Conservation (phyloP, 2,113 vertebrate genomes). For the Chloropsis cyanopogon region DNA sequence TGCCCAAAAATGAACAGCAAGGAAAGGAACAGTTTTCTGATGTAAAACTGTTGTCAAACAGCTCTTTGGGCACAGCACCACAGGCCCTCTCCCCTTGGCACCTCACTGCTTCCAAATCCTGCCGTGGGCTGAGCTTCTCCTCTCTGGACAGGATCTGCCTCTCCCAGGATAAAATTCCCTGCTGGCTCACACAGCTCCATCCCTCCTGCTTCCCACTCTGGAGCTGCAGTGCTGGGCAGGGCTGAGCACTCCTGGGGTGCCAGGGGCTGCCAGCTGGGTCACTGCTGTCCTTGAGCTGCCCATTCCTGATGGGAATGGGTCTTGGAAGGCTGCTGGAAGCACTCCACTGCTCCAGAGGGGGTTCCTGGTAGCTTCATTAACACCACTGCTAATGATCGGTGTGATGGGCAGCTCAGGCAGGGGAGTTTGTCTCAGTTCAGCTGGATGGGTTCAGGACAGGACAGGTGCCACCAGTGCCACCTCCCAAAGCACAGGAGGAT, state of each 20-base stretch:
- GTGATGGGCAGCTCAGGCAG: not conserved
- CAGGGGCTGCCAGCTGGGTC: not conserved
- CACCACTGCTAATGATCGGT: not conserved
- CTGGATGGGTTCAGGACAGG: not conserved
- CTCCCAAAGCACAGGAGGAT: not conserved
- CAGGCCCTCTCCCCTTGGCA: not conserved
- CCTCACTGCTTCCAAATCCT: not conserved
- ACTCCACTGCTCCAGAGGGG: not conserved
- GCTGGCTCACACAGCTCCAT: not conserved
- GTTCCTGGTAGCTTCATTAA: not conserved
- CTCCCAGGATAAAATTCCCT: no score
- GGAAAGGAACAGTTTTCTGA: not conserved
- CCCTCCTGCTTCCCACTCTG: rapidly evolving
- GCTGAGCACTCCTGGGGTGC: not conserved
- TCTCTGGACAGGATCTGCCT: not conserved
- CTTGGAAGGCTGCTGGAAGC: not conserved
- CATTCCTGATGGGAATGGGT: no score
- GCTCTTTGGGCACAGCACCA: not conserved
- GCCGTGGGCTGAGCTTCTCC: not conserved
- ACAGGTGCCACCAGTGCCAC: not conserved
- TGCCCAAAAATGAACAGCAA: not conserved
- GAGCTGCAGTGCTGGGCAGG: not conserved
- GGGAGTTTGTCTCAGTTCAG: not conserved
- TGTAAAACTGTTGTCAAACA: not conserved
- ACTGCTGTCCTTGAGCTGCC: not conserved